A percentile compares a stretch with the other conserved stretches of the same genome.
phyloP scores from a whole-genome alignment of 2,113 vertebrate species.

The Progne subis region DNA sequence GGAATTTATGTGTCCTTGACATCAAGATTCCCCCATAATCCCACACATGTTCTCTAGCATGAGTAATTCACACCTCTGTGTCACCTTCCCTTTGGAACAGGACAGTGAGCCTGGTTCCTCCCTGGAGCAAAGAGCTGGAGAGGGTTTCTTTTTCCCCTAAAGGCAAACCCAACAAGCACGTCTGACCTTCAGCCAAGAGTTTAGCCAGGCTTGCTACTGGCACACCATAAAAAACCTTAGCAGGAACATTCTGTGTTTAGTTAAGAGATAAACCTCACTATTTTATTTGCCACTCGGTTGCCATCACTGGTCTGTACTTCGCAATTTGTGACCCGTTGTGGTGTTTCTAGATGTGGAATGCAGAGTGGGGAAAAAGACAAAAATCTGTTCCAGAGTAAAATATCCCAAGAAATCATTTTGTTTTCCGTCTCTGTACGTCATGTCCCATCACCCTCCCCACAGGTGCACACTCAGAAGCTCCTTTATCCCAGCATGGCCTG shows the following conservation, averaged over 20 bases:
- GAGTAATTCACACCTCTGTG: neutral
- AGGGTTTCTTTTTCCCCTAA: neutral
- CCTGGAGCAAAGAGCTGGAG: neutral
- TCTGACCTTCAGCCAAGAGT: neutral
- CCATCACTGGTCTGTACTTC: fast-evolving
- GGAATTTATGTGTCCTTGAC: neutral
- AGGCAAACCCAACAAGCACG: neutral
- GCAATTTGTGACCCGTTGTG: neutral
- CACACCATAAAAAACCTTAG: neutral
- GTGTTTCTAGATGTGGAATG: neutral
- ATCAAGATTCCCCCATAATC: neutral
- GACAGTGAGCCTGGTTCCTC: neutral
- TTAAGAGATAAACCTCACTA: neutral
- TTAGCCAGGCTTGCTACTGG: neutral
- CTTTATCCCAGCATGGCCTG: neutral
- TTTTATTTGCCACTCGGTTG: neutral
- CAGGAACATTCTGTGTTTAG: neutral
- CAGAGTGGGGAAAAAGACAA: neutral
- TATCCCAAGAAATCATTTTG: neutral
- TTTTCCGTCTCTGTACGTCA: neutral
- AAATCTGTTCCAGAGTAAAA: fast-evolving
- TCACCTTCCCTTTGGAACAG: neutral
- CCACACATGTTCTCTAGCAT: neutral
- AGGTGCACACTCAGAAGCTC: fast-evolving
- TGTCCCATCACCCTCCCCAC: neutral